phyloP scores from a whole-genome alignment of 2,113 vertebrate genomes.

The Actenoides hombroni region DNA sequence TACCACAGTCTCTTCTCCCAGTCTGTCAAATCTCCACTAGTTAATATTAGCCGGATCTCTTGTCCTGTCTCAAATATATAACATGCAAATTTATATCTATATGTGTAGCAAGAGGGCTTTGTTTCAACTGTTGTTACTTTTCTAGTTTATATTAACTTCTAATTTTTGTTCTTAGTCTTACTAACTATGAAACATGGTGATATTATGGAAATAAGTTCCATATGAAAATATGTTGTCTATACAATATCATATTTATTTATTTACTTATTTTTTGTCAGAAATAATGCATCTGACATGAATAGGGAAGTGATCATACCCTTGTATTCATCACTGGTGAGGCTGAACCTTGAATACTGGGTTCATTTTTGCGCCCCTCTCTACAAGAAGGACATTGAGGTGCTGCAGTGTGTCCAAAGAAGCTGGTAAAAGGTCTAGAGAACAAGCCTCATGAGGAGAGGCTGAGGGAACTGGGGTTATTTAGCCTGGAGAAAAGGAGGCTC shows the following conservation, averaged over 20 bases:
- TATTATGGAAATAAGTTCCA: not conserved
- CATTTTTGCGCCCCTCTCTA: not conserved
- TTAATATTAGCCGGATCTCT: not conserved
- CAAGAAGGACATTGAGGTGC: too few relatives aligned
- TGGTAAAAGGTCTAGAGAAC: not conserved
- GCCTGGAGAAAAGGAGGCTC: not conserved
- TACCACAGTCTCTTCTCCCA: not conserved
- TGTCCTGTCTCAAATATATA: not conserved
- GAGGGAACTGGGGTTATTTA: not conserved
- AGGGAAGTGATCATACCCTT: accelerated
- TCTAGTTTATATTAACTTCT: not conserved
- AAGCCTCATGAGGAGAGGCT: not conserved
- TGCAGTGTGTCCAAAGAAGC: accelerated
- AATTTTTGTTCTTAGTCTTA: not conserved
- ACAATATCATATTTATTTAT: not conserved
- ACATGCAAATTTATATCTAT: not conserved
- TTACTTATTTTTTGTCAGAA: not conserved
- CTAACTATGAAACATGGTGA: not conserved
- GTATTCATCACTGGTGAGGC: accelerated
- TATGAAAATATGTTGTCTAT: not conserved
- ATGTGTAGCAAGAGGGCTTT: not conserved
- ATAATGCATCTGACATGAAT: not conserved
- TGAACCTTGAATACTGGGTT: accelerated
- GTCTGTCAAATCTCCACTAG: not conserved
- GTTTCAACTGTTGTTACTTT: not conserved